Percentiles rank a stretch among this genome's conserved stretches.
Evolutionary conservation across 2,797 vertebrate genomes (phyloP).

Genomic region (Capromys pilorides): DNA sequence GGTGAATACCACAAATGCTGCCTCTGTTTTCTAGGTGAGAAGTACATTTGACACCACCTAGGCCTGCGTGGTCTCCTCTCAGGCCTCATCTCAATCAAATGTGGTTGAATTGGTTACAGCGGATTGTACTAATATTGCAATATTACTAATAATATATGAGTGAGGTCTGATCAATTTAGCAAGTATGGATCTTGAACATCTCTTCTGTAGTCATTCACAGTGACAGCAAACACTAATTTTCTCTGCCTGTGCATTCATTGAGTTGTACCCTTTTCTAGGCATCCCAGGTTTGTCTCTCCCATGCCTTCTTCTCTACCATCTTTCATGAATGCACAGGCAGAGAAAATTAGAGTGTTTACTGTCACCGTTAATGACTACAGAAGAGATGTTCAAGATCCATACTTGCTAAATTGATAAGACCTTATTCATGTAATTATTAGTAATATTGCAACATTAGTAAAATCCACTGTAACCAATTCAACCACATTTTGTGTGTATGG

Average conservation of each 20-base stretch:
- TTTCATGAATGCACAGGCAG: neutral
- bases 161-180: conserved; percentile 12
- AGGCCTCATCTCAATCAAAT: neutral
- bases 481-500: neutral
- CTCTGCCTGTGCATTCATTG: neutral
- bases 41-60: neutral
- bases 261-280: neutral
- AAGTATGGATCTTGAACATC: neutral
- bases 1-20: neutral
- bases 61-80: too few relatives aligned
- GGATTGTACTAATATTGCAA: neutral
- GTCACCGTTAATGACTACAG: neutral
- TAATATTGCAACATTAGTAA: conserved; percentile 2
- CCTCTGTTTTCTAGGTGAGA: neutral
- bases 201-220: neutral
- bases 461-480: neutral
- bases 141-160: neutral
- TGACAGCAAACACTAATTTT: neutral
- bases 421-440: neutral
- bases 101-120: neutral
- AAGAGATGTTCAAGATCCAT: neutral
- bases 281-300: neutral
- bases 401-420: conserved; percentile 2
- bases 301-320: too few relatives aligned
- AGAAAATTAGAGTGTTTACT: neutral